Evolutionary conservation across 2,797 vertebrate species (phyloP), one percentile per base, ranked within the genome.

Genomic region (Sparus aurata): DNA sequence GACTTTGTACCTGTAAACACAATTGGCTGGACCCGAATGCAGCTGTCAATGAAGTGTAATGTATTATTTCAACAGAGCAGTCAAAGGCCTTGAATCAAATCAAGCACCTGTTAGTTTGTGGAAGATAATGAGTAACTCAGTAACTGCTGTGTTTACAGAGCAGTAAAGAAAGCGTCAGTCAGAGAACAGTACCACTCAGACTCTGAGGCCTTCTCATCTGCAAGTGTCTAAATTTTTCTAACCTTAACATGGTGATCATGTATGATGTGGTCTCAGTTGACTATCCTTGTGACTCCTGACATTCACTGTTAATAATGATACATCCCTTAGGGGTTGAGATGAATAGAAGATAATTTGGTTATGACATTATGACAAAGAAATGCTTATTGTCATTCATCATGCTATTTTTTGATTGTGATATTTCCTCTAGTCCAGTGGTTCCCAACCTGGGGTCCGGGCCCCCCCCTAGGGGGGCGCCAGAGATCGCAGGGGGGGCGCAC

Each of bases 1-100:
- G 92, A 94, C 91, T 93, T 94, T 90, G 92, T 90, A 93, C 92
- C 86, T 92, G 91, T 87, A 92, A 94, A 94, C 88, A 92, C 76
- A 83, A 76, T 79, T 64, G 74, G 52, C 60, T 67, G 2, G 61
- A 73, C 61, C 77, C 76, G 47, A 71, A 85, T 50, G 59, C 83
- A 87, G 82, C 84, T 89, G 86, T 89, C 87, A 65, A 45, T 80
- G 85, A 79, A 83, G 66, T 71, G 72, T 62, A 80, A 83, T 82
- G 57, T 71, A 78, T 82, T 75, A 79, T 87, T 90, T 74, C 63
- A 72, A 69, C 79, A 60, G 79, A 73, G 71, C 75, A 64, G 74
- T 85, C 77, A 47, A 84, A 84, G 76, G 74, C 70, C 73, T 91
- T 91, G 86, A 91, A 83, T 89, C 62, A 71, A 85, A 92, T 90